Base-by-base conservation (phyloP, 1,140 invertebrate genomes). In the Habropoda laboriosa region DNA sequence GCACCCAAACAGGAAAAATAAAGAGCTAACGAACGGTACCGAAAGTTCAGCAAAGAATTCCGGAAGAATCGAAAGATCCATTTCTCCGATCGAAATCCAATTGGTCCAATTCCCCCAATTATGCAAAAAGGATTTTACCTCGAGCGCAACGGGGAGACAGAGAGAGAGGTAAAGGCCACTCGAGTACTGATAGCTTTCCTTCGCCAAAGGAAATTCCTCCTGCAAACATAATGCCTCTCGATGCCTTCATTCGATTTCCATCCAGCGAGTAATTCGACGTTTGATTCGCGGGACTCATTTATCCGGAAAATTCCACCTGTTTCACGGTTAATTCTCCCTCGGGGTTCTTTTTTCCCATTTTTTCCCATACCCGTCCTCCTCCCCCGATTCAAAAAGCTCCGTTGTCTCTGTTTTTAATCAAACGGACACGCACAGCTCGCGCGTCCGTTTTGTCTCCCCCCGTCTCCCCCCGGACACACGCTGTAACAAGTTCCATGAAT, bases 401-500 rank as follows among this genome's bases (percentile, higher is more conserved):
- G 2, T 40, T 55, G 45, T 55, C 47, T 30, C 55, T 58, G 42
- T 71, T 83, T 74, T 66, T 47, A 40, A 63, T 49, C 55, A 60
- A 73, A 51, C 45, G 38, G 24, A 27, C 53, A 51, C n/a, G 53
- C 60, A 10, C 21, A 21, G 35, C 27, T n/a, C n/a, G n/a, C 32
- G 55, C 49, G 35, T 68, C 58, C 68, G 78, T 55, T 10, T 63
- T 67, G 51, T 35, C 61, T 68, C 81, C n/a, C n/a, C n/a, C n/a
- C n/a, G n/a, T n/a, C n/a, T n/a, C n/a, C n/a, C n/a, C n/a, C n/a
- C n/a, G n/a, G 32, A 2, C n/a, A 24, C 47, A 7, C 45, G 27
- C 13, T 21, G 42, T 80, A 83, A 79, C 76, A 40, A 73, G 77
- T 73, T 79, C 38, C 58, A 60, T 47, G 71, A 58, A 76, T 51